Percentiles rank a stretch among this genome's conserved stretches.
Evolutionary conservation across 1,140 invertebrate genomes (phyloP).

Genomic region (Diorhabda carinulata): DNA sequence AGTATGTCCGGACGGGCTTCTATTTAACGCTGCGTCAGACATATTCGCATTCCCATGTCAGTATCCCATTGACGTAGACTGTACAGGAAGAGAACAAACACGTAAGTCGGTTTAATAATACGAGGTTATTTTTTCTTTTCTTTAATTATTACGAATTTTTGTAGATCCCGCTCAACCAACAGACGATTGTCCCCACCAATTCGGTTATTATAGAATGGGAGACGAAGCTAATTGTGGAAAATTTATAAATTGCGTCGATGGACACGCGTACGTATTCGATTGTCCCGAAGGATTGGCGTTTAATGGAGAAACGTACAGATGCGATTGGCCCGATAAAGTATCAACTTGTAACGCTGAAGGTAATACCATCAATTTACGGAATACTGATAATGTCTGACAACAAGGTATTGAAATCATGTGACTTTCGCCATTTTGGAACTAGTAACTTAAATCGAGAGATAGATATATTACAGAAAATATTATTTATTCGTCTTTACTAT

Average conservation of each 20-base stretch:
- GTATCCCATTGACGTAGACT: constrained; percentile 78
- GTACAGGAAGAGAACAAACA: constrained; percentile 61
- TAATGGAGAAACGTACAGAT: constrained; percentile 69
- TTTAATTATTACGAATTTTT: background rate
- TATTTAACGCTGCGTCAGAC: constrained; percentile 72
- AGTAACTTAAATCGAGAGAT: too few relatives aligned
- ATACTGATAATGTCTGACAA: too few relatives aligned
- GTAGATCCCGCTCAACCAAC: constrained; percentile 55
- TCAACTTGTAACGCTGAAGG: constrained; percentile 72
- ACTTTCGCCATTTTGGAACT: too few relatives aligned
- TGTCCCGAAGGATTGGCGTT: constrained; percentile 77
- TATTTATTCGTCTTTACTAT: too few relatives aligned
- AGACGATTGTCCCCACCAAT: constrained; percentile 78
- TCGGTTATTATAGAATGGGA: constrained; percentile 74
- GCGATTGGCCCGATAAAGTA: constrained; percentile 84
- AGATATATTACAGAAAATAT: too few relatives aligned
- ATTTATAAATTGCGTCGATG: constrained; percentile 81
- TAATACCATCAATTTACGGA: constrained; percentile 35
- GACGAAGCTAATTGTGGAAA: constrained; percentile 71
- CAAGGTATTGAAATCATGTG: too few relatives aligned
- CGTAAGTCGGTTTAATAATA: constrained; percentile 57
- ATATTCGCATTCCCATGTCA: constrained; percentile 73
- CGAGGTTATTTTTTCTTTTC: background rate
- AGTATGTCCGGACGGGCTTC: constrained; percentile 77
- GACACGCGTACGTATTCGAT: constrained; percentile 53